Conservation (phyloP, 1,140 invertebrate genomes). For the Triops longicaudatus region DNA sequence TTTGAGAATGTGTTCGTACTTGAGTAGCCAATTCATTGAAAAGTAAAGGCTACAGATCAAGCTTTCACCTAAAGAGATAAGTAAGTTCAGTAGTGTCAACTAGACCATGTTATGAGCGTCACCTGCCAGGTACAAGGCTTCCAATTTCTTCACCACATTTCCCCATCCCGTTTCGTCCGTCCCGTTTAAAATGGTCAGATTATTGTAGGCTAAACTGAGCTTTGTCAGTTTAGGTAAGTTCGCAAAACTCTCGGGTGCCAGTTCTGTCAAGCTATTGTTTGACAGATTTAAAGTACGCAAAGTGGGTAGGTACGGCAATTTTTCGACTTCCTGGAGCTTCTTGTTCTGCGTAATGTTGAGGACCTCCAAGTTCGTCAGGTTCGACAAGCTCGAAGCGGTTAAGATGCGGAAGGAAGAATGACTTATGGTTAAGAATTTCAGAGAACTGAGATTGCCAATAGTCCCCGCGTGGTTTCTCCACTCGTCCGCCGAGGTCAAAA, state of each 20-base stretch:
- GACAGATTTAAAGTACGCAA: neutral
- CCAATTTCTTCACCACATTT: neutral
- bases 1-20: neutral
- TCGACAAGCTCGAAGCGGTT: neutral
- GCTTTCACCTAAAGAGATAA: neutral
- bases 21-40: neutral
- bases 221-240: too few relatives aligned
- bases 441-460: neutral
- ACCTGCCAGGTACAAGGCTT: neutral
- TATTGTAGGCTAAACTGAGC: too few relatives aligned
- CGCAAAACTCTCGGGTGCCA: neutral
- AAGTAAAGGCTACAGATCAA: neutral
- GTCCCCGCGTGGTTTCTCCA: neutral
- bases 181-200: too few relatives aligned
- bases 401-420: neutral
- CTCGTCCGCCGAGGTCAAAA: neutral
- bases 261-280: neutral
- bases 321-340: neutral
- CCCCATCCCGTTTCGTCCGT: neutral
- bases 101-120: neutral
- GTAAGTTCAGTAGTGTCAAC: neutral
- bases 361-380: neutral
- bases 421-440: neutral
- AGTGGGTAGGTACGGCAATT: neutral
- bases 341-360: neutral